Evolutionary conservation across 1,140 invertebrate species (phyloP), one percentile per base, ranked within the genome.

Genomic region (Cydia amplana): DNA sequence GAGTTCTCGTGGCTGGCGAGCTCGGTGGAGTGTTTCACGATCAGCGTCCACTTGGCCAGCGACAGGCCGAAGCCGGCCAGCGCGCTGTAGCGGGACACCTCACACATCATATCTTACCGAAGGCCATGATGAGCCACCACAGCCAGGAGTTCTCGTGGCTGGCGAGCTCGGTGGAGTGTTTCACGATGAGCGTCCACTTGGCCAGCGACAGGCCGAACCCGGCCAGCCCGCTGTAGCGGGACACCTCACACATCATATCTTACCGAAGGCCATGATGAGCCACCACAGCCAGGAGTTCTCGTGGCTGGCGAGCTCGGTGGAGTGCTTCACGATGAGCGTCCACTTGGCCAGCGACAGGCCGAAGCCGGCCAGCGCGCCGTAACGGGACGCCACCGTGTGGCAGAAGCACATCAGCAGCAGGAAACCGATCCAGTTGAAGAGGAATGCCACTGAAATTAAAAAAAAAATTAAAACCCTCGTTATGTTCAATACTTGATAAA

Each of bases 401-500:
- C 97, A 98, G 92, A 98, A 97, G 85, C 98, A 98, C 95, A 98
- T 97, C 74, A 98, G 93, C 81, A 98, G 93, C 73, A 99, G 93
- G 87, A 99, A 98, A 70, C 98, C 98, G 87, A 99, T 97, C 98
- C 98, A 99, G 92, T 98, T 98, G 93, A 99, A 98, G 9, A 91
- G 84, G 82, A 90, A 92, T 75, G 89, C 89, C 79, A 90, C 89
- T 91, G 82, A 23, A 83, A 32, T 32, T 25, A 1, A 25, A 6
- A 32, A 32, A 6, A 32, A 32, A 32, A 28, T 28, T 28, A 28
- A 28, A 2, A 28, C 28, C 28, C 28, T 28, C 28, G 28, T 28
- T 28, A 1, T 28, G 28, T n/a, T n/a, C n/a, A n/a, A n/a, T n/a
- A n/a, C n/a, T n/a, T n/a, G n/a, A n/a, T n/a, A n/a, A n/a, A n/a